Percentiles rank a stretch among this genome's conserved stretches.
These are phyloP conservation scores for Alexandromys fortis DNA, from an alignment of 2,113 vertebrate species.

Conservation along the genomic window DNA sequence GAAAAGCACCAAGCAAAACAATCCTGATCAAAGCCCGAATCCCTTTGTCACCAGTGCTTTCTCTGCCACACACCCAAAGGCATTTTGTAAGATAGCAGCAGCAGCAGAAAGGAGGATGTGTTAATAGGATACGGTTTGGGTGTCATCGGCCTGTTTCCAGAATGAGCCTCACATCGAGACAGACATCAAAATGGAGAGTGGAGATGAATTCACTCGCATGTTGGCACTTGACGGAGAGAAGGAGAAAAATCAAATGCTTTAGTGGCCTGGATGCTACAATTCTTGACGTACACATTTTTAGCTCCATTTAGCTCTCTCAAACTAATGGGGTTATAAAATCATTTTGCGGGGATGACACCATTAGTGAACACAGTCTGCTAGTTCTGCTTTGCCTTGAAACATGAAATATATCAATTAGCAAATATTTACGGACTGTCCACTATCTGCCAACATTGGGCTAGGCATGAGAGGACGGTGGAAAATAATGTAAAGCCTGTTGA, in stretches of 20 bases:
- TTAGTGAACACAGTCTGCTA: constrained; percentile 44
- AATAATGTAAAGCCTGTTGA: background rate
- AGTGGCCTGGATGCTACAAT: constrained; percentile 53
- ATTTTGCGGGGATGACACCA: constrained; percentile 58
- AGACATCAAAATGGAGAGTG: constrained; percentile 70
- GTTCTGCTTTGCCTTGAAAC: constrained; percentile 53
- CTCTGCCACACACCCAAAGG: constrained; percentile 60
- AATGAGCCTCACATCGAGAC: constrained; percentile 57
- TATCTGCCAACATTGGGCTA: background rate
- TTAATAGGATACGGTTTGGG: constrained; percentile 68
- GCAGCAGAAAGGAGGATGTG: constrained; percentile 66
- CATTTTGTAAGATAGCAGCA: constrained; percentile 70
- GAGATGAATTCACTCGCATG: constrained; percentile 61
- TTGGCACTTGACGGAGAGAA: constrained; percentile 58
- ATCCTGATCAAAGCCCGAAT: constrained; percentile 60
- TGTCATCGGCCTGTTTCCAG: constrained; percentile 68
- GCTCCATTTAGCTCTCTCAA: constrained; percentile 70
- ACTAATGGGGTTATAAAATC: constrained; percentile 76
- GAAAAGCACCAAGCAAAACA: constrained; percentile 62
- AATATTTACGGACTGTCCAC: constrained; percentile 69
- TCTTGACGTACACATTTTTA: constrained; percentile 66
- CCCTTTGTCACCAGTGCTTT: constrained; percentile 50
- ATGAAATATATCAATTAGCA: constrained; percentile 57
- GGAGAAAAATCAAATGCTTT: constrained; percentile 69
- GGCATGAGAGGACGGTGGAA: background rate